phyloP scores from a whole-genome alignment of 2,797 vertebrate genomes.

The Acanthurus lineatus region DNA sequence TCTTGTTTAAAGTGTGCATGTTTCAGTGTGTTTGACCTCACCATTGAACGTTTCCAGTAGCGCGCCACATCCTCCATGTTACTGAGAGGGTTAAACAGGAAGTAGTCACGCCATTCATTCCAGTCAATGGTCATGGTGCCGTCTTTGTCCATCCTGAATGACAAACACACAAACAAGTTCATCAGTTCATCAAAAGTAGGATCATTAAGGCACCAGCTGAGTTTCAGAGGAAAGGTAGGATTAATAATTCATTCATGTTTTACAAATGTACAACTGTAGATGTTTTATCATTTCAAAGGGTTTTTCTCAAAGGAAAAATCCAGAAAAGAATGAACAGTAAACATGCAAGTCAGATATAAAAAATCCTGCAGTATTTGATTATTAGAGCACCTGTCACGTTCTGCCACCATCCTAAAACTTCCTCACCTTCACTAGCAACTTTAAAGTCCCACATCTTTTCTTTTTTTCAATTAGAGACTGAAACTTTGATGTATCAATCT shows the following conservation, averaged over 20 bases:
- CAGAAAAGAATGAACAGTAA: background rate
- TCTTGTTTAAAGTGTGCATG: background rate
- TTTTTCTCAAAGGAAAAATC: no score
- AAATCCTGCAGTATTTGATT: background rate
- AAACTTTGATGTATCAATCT: background rate
- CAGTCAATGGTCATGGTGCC: slow-evolving; percentile 93
- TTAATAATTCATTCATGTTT: background rate
- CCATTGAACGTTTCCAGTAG: slow-evolving; percentile 92
- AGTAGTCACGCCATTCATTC: slow-evolving; percentile 94
- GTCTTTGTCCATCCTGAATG: slow-evolving; percentile 90
- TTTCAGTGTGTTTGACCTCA: slow-evolving; percentile 67
- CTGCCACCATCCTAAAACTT: background rate
- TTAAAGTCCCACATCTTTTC: background rate
- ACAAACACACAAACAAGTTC: slow-evolving; percentile 34
- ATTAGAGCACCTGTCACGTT: background rate
- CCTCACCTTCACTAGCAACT: background rate
- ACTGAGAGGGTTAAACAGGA: slow-evolving; percentile 90
- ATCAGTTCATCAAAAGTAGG: background rate
- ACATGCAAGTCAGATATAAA: background rate
- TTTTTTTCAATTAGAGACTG: background rate
- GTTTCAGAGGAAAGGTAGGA: background rate
- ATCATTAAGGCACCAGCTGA: background rate
- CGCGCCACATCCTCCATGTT: slow-evolving; percentile 91
- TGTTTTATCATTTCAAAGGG: background rate
- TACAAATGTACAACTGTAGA: background rate